A percentile compares a stretch with the other conserved stretches of the same genome.
Evolutionary conservation across 2,797 vertebrate species (phyloP).

Genomic region (Leptatherina wallacei): DNA sequence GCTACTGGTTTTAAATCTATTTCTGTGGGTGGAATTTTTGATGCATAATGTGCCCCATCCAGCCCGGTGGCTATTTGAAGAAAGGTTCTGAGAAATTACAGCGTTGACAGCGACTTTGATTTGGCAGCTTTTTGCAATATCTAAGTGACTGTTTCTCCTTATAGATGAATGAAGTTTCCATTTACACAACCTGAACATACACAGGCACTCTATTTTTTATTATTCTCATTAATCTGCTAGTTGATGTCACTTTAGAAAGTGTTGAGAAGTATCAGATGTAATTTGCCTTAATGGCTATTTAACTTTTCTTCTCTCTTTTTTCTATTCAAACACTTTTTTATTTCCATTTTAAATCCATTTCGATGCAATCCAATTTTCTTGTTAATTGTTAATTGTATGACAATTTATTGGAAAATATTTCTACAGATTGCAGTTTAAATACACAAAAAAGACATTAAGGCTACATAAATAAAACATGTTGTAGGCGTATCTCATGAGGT

Average conservation of each 20-base stretch:
- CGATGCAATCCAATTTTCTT: background rate
- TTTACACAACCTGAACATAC: background rate
- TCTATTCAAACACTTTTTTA: too few species aligned
- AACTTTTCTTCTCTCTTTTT: background rate
- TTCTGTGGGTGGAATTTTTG: slow-evolving; percentile 52
- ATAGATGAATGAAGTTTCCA: background rate
- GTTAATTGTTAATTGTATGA: background rate
- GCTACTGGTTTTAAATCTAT: slow-evolving; percentile 66
- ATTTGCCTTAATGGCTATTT: background rate
- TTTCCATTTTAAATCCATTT: too few species aligned
- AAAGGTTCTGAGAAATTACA: slow-evolving; percentile 43
- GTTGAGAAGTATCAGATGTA: slow-evolving; percentile 11
- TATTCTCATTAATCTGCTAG: background rate
- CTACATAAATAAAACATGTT: background rate
- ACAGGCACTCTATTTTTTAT: background rate
- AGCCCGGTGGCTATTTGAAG: slow-evolving; percentile 57
- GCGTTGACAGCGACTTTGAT: slow-evolving; percentile 41
- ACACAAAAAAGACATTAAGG: background rate
- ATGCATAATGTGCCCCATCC: slow-evolving; percentile 45
- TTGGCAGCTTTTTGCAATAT: slow-evolving; percentile 23
- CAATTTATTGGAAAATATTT: background rate
- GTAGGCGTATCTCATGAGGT: background rate
- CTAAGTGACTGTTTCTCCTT: slow-evolving; percentile 11
- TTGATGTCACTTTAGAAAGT: slow-evolving; percentile 13
- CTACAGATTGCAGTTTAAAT: background rate